phyloP scores from a whole-genome alignment of 1,140 invertebrate species.

The Gryon sp. region DNA sequence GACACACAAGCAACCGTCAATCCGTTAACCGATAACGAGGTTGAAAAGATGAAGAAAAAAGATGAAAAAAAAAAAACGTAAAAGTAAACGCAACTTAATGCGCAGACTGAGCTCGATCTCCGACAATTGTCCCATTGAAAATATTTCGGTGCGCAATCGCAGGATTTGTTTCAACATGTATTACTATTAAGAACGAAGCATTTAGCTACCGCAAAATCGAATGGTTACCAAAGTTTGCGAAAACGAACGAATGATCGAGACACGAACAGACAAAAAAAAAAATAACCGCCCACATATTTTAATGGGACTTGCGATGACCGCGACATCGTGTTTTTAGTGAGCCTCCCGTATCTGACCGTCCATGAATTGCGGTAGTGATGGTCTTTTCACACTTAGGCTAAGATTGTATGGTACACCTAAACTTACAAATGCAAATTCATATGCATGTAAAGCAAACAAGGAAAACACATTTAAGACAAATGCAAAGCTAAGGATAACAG shows the following conservation, averaged over 20 bases:
- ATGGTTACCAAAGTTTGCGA: too few relatives aligned
- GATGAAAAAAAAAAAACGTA: too few relatives aligned
- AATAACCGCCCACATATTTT: conserved; percentile 32
- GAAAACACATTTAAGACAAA: conserved; percentile 46
- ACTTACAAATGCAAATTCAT: conserved; percentile 60
- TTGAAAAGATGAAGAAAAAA: conserved; percentile 19
- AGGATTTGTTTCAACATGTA: conserved; percentile 21
- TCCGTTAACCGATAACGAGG: conserved; percentile 50
- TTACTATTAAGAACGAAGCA: too few relatives aligned
- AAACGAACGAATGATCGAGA: background rate
- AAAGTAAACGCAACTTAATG: conserved; percentile 60
- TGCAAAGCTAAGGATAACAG: conserved; percentile 51
- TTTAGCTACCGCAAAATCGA: conserved; percentile 27
- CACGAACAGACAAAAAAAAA: background rate
- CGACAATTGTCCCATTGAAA: conserved; percentile 36
- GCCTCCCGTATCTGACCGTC: conserved; percentile 74
- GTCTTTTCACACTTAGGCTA: conserved; percentile 69
- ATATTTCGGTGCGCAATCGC: conserved; percentile 27
- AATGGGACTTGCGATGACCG: conserved; percentile 65
- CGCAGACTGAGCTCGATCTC: conserved; percentile 75
- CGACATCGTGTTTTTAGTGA: conserved; percentile 67
- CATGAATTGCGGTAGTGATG: conserved; percentile 71
- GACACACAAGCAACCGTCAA: conserved; percentile 15
- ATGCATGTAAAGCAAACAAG: conserved; percentile 56
- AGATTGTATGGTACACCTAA: conserved; percentile 58